A percentile compares a stretch with the other conserved stretches of the same genome.
phyloP scores from a whole-genome alignment of 2,888 invertebrate species.

The Leucoptera coffeella region DNA sequence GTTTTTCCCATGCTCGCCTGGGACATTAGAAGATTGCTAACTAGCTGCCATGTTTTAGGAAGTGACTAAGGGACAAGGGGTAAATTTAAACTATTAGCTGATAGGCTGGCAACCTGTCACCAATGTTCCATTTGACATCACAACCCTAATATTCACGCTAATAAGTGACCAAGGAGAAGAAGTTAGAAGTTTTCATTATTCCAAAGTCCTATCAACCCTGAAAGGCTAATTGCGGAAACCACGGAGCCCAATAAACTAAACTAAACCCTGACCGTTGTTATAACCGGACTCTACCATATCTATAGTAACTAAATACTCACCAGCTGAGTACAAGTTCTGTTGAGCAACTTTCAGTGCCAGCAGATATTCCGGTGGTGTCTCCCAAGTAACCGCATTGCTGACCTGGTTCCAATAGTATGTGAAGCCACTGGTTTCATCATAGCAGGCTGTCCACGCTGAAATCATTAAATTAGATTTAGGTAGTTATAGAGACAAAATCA shows the following conservation, averaged over 20 bases:
- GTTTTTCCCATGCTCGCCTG: too few species aligned
- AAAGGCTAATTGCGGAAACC: neutral
- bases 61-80: too few species aligned
- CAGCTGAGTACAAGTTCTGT: conserved; percentile 25
- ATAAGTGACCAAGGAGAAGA: too few species aligned
- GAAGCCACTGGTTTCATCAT: conserved; percentile 53
- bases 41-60: too few species aligned
- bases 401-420: conserved; percentile 58
- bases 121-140: too few species aligned
- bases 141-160: too few species aligned
- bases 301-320: conserved; percentile 9
- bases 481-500: neutral
- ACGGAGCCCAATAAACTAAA: neutral
- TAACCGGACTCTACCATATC: neutral
- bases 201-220: too few species aligned
- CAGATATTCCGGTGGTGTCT: conserved; percentile 48
- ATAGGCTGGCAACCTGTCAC: too few species aligned
- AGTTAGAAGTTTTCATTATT: too few species aligned
- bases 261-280: conserved; percentile 2
- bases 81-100: too few species aligned
- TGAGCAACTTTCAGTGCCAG: conserved; percentile 35
- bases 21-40: too few species aligned
- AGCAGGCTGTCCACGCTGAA: conserved; percentile 56
- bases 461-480: conserved; percentile 1
- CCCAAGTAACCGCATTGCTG: conserved; percentile 58